Base-by-base conservation (phyloP, 2,113 vertebrate genomes). In the Ceyx margarethae region DNA sequence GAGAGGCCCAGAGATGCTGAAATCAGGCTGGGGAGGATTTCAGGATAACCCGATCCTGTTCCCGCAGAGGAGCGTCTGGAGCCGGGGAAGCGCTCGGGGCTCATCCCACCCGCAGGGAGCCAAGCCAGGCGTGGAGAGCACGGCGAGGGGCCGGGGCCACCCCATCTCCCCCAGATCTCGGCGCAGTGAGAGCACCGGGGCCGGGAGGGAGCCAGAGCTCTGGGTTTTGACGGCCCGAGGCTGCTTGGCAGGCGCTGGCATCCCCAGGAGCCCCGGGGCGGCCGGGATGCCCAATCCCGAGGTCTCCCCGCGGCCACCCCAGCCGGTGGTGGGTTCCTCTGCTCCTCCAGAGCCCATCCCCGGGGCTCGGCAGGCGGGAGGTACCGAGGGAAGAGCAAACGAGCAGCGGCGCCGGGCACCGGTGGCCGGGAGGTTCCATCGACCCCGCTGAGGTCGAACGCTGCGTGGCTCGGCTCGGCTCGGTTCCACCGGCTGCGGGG, bases 151-250 rank as follows among this genome's bases (percentile, higher is more conserved):
- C 79, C 46, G 10, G 20, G 56, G 56, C 54, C 28, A 53, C 23
- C 25, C 50, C 17, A 15, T 14, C 9, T 53, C 67, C 3, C 1
- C 37, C 1, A 2, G 1, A 16, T 6, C 50, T 10, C 7, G 18
- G 35, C n/a, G 51, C 51, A 15, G 54, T 2, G 22, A 11, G 46
- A 31, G 3, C 72, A 53, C 13, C 13, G 50, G 33, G 43, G 14
- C 37, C 77, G 46, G 56, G 29, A 23, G 28, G 17, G 15, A 45
- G 37, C 37, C 37, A 37, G 37, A 37, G 28, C 51, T 15, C 51
- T 1, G 64, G 50, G 42, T 1, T 53, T 40, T 3, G 76, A 67
- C 10, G 43, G 69, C 73, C 77, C 28, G 14, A 15, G n/a, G 48
- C 33, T 23, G n/a, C 29, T 8, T 3, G 35, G 28, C 28, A 5